Conservation (phyloP, 2,888 invertebrate genomes). For the Anthrax anthrax region DNA sequence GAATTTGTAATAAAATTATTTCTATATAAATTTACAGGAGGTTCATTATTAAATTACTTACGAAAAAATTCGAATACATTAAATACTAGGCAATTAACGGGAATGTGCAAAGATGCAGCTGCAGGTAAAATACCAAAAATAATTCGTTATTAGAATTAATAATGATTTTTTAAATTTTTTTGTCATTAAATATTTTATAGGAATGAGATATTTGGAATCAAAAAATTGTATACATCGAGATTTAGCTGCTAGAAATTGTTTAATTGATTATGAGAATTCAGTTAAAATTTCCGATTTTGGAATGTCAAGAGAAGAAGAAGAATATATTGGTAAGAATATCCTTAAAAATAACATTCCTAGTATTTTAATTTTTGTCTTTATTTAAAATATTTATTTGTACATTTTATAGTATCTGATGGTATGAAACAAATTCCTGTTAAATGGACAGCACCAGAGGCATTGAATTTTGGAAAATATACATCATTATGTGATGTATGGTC, state of each 20-base stretch:
- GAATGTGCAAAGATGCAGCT: constrained; percentile 88
- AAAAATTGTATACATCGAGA: constrained; percentile 94
- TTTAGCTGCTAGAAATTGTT: constrained; percentile 85
- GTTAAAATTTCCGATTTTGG: constrained; percentile 98
- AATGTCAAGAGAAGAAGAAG: constrained; percentile 94
- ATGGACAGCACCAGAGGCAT: constrained; percentile 95
- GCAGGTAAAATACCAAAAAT: constrained; percentile 47
- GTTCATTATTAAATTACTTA: constrained; percentile 78
- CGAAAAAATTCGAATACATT: constrained; percentile 60
- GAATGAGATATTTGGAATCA: constrained; percentile 87
- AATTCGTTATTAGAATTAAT: too few relatives aligned
- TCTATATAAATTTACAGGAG: constrained; percentile 45
- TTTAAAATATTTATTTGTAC: background rate
- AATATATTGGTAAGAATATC: constrained; percentile 51
- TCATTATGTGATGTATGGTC: constrained; percentile 95
- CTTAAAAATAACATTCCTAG: background rate
- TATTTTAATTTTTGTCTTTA: background rate
- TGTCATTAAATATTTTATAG: constrained; percentile 13
- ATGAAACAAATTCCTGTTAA: constrained; percentile 98
- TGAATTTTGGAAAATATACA: constrained; percentile 94
- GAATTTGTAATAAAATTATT: background rate
- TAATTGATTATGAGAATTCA: constrained; percentile 57
- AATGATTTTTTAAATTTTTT: background rate
- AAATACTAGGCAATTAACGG: constrained; percentile 52
- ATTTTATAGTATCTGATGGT: constrained; percentile 68